Evolutionary conservation across 2,797 vertebrate genomes (phyloP), one percentile per base, ranked within the genome.

Genomic region (Rhinichthys osculus): DNA sequence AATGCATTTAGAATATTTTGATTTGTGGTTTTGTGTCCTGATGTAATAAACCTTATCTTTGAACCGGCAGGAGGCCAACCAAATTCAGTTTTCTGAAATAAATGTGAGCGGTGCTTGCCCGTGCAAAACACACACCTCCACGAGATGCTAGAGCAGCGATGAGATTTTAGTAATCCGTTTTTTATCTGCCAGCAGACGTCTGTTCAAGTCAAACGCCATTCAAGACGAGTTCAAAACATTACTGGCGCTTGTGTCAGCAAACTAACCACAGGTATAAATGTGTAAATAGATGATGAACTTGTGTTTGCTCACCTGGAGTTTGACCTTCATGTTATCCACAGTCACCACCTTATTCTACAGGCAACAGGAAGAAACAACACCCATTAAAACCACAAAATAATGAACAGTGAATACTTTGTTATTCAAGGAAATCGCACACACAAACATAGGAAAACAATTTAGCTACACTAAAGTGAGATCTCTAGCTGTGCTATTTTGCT

Each of bases 291-390:
- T 0, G 0, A 66, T 33, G 10, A 62, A 62, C 57, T 62, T 44
- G 35, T 19, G 54, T 33, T 47, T 13, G 35, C 96, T 96, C 89
- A 99, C 98, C 97, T 99, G 98, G 64, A 99, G 92, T 91, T 99
- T 99, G 92, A 99, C 97, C 90, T 97, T 98, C 90, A 96, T 92
- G 19, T 96, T 97, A 13, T 99, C 98, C 90, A 99, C 96, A 0
- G 94, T 93, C 88, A 99, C 97, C 92, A 99, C 97, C 93, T 99
- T 99, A 92, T 99, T 99, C 98, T 99, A 93, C 35, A 69, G 84
- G 87, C 87, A 82, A 40, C 23, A 77, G 23, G 19, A 44, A 81
- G 11, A 62, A 59, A 35, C 62, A 6, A n/a, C 13, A 27, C 35
- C 9, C n/a, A 78, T n/a, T 54, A 66, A 71, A 76, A 42, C n/a